Base-by-base conservation (phyloP, 2,113 vertebrate species). In the Rattus norvegicus region DNA sequence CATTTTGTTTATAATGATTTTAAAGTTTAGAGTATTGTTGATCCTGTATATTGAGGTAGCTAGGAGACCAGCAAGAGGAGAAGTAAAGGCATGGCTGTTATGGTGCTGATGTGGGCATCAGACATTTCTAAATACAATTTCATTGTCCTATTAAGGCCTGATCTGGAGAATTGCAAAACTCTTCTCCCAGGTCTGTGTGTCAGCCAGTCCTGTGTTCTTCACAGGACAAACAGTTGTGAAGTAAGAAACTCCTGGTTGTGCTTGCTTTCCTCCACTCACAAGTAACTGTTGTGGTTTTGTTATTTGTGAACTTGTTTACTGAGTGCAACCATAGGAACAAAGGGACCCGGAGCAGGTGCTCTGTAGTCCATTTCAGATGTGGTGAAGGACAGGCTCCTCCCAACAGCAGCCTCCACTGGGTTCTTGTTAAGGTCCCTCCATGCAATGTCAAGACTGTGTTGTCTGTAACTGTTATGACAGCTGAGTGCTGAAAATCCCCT, bases 1-100 rank as follows among this genome's bases (percentile, higher is more conserved):
- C 72, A 20, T 79, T 93, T 97, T 89, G 10, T 16, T 94, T 89
- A 61, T 69, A 75, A n/a, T 88, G n/a, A 90, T 69, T 28, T 61
- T 33, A 5, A n/a, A 67, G 67, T 69, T 67, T 67, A 43, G 47
- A 92, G 20, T 81, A 12, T 65, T 43, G 30, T 59, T 33, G 59
- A 28, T 63, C 12, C 36, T 91, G 67, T 59, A 22, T 79, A 19
- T 91, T 75, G n/a, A 75, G 19, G 28, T 69, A 86, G 70, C 88
- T 47, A 28, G 63, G 87, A 85, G 83, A 28, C 56, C 5, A 67
- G 20, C 47, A 80, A 10, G 69, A 70, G 75, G 90, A 47, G 28
- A 52, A 54, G 24, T 22, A 63, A 88, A n/a, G 8, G 9, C 93
- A 49, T 49, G 52, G 14, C 89, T 93, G 54, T 93, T 56, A 67